Evolutionary conservation across 2,888 invertebrate genomes (phyloP), one percentile per base, ranked within the genome.

Genomic region (Anoplius nigerrimus): DNA sequence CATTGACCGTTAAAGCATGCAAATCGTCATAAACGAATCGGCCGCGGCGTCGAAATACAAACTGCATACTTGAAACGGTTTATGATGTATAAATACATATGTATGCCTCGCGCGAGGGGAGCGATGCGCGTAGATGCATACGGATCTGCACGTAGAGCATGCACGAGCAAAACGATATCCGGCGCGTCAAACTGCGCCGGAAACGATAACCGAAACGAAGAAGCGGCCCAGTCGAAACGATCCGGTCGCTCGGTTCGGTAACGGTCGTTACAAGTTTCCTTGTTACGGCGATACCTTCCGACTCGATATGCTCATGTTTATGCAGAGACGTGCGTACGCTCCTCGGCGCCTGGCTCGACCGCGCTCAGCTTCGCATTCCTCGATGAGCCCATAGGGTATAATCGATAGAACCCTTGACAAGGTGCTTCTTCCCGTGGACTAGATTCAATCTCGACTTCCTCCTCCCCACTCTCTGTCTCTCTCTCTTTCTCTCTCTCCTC

Each of bases 211-310:
- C 56, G 34, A 18, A 56, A 46, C 52, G 42, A 58, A 66, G 62
- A 24, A n/a, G n/a, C 54, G 54, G 61, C 46, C n/a, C 24, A 52
- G 51, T 46, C 65, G 46, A 56, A 71, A 62, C 62, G 70, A 71
- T 65, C 65, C 51, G 53, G 66, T n/a, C 48, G 74, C 68, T 74
- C 63, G 58, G 65, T 59, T 65, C 45, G 65, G 64, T 64, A 67
- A 69, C 56, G 62, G 64, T 69, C 64, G 42, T 53, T 74, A 62
- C 15, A 71, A 61, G 66, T 70, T 62, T 56, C 62, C 64, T 62
- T 57, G 69, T 71, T 74, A 74, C 61, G 24, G 18, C 24, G 11
- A 27, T 34, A 55, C 27, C 27, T 34, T 34, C 24, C 24, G 53
- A 42, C 16, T 42, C 20, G 34, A 20, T 56, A 42, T 56, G 34